Percentiles rank a stretch among this genome's conserved stretches.
These are phyloP conservation scores for Seriola rivoliana DNA, from an alignment of 2,113 vertebrate species.

Conservation along the genomic window DNA sequence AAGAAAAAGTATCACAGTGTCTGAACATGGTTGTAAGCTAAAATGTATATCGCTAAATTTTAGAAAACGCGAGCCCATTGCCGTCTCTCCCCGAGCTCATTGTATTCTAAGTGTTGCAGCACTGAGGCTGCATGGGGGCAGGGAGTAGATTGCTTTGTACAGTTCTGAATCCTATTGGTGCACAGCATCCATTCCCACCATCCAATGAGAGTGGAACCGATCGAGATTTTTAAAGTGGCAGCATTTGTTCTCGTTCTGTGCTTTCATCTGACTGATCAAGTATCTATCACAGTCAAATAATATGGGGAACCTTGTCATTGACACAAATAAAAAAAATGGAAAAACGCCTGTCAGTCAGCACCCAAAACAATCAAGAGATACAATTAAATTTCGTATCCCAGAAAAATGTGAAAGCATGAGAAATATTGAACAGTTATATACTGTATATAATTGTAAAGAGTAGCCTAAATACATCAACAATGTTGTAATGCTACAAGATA, in stretches of 20 bases:
- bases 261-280: neutral
- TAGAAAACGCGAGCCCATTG: neutral
- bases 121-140: slow-evolving; percentile 73
- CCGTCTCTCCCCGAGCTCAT: slow-evolving; percentile 48
- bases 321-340: neutral
- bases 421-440: too few species aligned
- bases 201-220: slow-evolving; percentile 72
- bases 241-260: slow-evolving; percentile 10
- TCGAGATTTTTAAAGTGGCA: slow-evolving; percentile 37
- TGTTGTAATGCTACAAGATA: neutral
- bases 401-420: neutral
- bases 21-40: slow-evolving; percentile 3
- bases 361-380: neutral
- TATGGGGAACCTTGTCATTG: neutral
- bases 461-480: neutral
- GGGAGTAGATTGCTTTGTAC: slow-evolving; percentile 84
- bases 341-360: neutral
- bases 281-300: neutral
- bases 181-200: slow-evolving; percentile 55
- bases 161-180: slow-evolving; percentile 82
- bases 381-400: neutral
- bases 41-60: neutral
- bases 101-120: slow-evolving; percentile 66
- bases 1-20: neutral
- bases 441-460: neutral